Conservation (phyloP, 2,888 invertebrate genomes). For the Cryptosula pallasiana region DNA sequence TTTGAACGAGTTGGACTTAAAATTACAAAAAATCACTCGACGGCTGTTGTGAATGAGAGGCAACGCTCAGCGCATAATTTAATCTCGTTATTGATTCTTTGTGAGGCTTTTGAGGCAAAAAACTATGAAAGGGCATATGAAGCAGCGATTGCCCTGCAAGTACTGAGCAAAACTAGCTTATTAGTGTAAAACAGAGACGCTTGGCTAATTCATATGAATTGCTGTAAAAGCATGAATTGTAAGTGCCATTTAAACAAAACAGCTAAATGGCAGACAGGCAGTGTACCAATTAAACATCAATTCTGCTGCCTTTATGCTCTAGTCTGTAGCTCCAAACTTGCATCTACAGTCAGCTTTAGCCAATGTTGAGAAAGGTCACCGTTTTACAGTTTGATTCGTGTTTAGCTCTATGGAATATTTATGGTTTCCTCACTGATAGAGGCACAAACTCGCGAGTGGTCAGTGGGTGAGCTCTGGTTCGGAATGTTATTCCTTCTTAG, state of each 20-base stretch:
- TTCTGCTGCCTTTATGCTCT: too few species aligned
- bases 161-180: background rate
- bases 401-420: too few species aligned
- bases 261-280: background rate
- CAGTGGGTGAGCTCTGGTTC: too few species aligned
- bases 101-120: slow-evolving; percentile 24
- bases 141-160: background rate
- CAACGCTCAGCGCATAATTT: slow-evolving; percentile 9
- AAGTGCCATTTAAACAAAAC: background rate
- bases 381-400: too few species aligned
- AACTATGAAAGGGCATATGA: background rate
- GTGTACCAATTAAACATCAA: background rate
- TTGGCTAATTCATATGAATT: background rate
- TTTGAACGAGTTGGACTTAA: slow-evolving; percentile 21
- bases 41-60: background rate
- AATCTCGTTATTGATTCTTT: slow-evolving; percentile 15
- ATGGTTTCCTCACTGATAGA: too few species aligned
- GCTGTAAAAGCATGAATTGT: background rate
- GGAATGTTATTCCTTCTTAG: too few species aligned
- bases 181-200: background rate
- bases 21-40: slow-evolving; percentile 11
- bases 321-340: too few species aligned
- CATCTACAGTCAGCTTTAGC: too few species aligned
- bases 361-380: too few species aligned
- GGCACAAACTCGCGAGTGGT: too few species aligned